A percentile compares a stretch with the other conserved stretches of the same genome.
Evolutionary conservation across 2,888 invertebrate species (phyloP).

Genomic region (Hypsopygia costalis): DNA sequence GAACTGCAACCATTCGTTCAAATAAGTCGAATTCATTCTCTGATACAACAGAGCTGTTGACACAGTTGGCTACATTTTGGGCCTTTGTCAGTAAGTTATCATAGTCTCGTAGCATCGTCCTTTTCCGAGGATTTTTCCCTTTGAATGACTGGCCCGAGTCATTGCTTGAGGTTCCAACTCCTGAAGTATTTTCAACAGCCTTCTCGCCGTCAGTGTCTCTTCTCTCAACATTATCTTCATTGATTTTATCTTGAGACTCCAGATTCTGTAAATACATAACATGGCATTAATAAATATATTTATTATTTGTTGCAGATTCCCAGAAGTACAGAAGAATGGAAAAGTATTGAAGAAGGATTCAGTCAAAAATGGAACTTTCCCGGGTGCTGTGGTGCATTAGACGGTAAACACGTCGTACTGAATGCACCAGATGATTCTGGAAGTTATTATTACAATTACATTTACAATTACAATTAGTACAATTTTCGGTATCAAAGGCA

Average conservation of each 20-base stretch:
- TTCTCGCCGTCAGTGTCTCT: not conserved
- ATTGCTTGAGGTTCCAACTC: no score
- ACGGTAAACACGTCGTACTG: constrained; percentile 25
- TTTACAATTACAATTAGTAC: not conserved
- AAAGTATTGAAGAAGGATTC: constrained; percentile 12
- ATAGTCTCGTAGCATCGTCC: constrained; percentile 8
- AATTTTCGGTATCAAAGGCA: constrained; percentile 16
- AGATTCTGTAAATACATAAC: not conserved
- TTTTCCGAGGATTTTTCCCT: constrained; percentile 6
- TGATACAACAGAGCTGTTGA: constrained; percentile 3
- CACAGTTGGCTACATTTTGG: constrained; percentile 5
- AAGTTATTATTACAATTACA: no score
- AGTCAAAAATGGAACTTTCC: constrained; percentile 14
- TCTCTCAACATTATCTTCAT: not conserved
- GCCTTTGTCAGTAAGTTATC: constrained; percentile 7
- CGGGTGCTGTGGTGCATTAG: constrained; percentile 27
- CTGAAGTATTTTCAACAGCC: not conserved
- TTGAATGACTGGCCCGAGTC: no score
- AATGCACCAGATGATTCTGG: no score
- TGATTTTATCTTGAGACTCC: not conserved
- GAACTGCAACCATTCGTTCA: constrained; percentile 6
- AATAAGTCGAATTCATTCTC: constrained; percentile 11
- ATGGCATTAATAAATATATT: no score
- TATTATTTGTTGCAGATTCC: no score
- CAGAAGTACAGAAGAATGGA: constrained; percentile 9